Base-by-base conservation (phyloP, 2,797 vertebrate species). In the Sciaenops ocellatus region DNA sequence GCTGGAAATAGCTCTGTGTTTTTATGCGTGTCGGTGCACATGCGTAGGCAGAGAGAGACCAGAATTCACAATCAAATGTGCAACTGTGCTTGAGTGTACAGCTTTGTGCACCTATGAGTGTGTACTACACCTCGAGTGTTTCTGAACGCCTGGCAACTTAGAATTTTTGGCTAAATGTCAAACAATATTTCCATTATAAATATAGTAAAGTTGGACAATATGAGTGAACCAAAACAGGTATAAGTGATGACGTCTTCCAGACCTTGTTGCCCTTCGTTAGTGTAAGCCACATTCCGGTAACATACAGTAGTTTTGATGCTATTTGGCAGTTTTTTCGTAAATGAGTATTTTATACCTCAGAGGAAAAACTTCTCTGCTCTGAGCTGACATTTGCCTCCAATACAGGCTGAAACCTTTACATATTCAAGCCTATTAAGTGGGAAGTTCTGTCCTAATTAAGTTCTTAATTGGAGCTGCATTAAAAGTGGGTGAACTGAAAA, bases 1-100 rank as follows among this genome's bases (percentile, higher is more conserved):
- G 82, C 69, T 85, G 68, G 52, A 84, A 81, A 78, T 52, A 69
- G 46, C 73, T 79, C 16, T 68, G 47, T 76, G 52, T 78, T 82
- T 69, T 57, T 64, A 18, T 80, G 52, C 73, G 68, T 48, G 9
- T 67, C 2, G 51, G 44, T 71, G 46, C 44, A 26, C 48, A 26
- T 52, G 61, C 64, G 28, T 55, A 24, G 54, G 48, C 52, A 72
- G 64, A 51, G 38, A 83, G 24, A 52, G 7, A 70, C n/a, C 60
- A 73, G 42, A 69, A 65, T 70, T 62, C 44, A 80, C 42, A 63
- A 28, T 64, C 18, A 75, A 68, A 69, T 34, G 38, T 68, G 52
- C 5, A 61, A 65, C 56, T 73, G 28, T 56, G 28, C 24, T 46
- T 52, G 42, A 28, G 50, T 38, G 26, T 26, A 68, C 17, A 22